Base-by-base conservation (phyloP, 2,113 vertebrate species). In the Conger conger region DNA sequence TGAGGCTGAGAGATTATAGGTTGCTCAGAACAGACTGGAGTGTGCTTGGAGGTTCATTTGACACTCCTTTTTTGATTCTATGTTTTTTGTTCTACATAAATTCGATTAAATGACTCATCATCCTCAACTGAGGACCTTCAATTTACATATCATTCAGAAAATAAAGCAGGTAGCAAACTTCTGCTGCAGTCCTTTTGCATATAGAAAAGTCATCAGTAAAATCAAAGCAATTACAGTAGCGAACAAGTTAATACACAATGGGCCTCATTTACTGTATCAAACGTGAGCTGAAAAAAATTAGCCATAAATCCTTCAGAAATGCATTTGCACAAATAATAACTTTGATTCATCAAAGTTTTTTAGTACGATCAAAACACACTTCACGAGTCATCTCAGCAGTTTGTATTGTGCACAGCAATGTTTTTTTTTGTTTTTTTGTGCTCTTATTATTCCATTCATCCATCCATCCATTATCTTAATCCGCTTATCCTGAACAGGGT, bases 1-100 rank as follows among this genome's bases (percentile, higher is more conserved):
- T 76, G 60, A 53, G 27, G 38, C 38, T 78, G 81, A 63, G 53
- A 86, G 82, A 86, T 83, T 83, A 82, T 54, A 79, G 81, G 53
- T 54, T 86, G 81, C 36, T 42, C 37, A 76, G n/a, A 42, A 37
- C 76, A 68, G 30, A 83, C 53, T 83, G 76, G 40, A 86, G 76
- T 83, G 81, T 79, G 79, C 76, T 86, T 80, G 18, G 76, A 33
- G 37, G n/a, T 53, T 13, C n/a, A 53, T 80, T 78, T 80, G 45
- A 33, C 81, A n/a, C 18, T 63, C 36, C 36, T 42, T 30, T 30
- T 57, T 54, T 73, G 15, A 50, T 80, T 40, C 35, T 73, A 30
- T 40, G 11, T 35, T 1, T 80, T 78, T 38, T 37, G 76, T 38
- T 38, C 36, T 38, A 38, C 16, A 37, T 78, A 7, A 15, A 23